Percentiles rank a stretch among this genome's conserved stretches.
These are phyloP conservation scores for Clivina fossor DNA, from an alignment of 2,888 invertebrate genomes.

Conservation along the genomic window DNA sequence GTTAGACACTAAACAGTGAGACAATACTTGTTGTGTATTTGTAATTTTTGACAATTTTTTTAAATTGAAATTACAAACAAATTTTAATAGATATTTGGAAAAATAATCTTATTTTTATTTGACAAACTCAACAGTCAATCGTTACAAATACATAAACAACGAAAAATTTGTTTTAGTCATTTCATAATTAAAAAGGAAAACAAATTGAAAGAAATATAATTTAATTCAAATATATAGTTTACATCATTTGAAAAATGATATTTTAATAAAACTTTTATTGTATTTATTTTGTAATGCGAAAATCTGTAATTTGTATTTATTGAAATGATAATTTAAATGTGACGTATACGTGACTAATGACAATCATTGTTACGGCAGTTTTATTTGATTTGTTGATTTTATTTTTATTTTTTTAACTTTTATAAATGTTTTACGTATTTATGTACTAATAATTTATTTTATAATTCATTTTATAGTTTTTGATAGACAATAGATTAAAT, in stretches of 20 bases:
- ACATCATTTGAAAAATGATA: too few species aligned
- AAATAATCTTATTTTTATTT: constrained; percentile 7
- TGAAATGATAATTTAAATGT: too few species aligned
- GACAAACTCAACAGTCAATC: too few species aligned
- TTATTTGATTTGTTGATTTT: too few species aligned
- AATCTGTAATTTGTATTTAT: too few species aligned
- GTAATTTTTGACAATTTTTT: constrained; percentile 42
- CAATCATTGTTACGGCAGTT: too few species aligned
- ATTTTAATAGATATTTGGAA: constrained; percentile 3
- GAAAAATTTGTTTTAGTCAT: background rate
- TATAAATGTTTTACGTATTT: constrained; percentile 12
- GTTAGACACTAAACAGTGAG: constrained; percentile 40
- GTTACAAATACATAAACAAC: too few species aligned
- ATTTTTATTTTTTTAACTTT: too few species aligned
- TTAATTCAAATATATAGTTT: too few species aligned
- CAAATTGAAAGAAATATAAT: constrained; percentile 16
- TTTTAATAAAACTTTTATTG: too few species aligned
- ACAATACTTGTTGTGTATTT: constrained; percentile 46
- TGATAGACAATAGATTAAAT: background rate
- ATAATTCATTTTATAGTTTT: background rate
- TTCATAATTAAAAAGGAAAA: constrained; percentile 10
- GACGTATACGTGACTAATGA: too few species aligned
- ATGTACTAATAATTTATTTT: background rate
- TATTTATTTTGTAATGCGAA: too few species aligned
- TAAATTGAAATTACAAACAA: constrained; percentile 36